Base-by-base conservation (phyloP, 2,113 vertebrate species). In the Pimephales promelas region DNA sequence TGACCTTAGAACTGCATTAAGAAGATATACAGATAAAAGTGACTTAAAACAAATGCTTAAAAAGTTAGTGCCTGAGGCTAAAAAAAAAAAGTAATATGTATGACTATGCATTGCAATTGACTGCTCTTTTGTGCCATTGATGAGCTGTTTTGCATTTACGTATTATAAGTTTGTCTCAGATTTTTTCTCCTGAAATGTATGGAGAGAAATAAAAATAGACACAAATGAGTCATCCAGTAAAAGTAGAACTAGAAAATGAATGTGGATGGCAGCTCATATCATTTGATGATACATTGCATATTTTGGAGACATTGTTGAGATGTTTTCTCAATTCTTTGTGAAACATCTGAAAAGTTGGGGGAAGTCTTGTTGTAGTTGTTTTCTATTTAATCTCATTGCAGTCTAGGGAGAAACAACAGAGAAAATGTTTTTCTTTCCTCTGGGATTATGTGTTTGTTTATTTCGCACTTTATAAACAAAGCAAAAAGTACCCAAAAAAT, bases 401-500 rank as follows among this genome's bases (percentile, higher is more conserved):
- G 31, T 34, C 16, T 34, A 4, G 62, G 62, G 31, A 20, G 62
- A 66, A 66, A 66, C 62, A 66, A 20, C 16, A 20, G 18, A 20
- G 31, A 20, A 20, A 9, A 3, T 18, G 34, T 66, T 74, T 28
- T 26, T 52, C 5, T 36, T 40, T n/a, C 14, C n/a, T 70, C 16
- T 59, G 28, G 20, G 49, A 76, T 5, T 28, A 18, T 59, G 40
- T 40, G 22, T 36, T 40, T 61, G 40, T 40, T 9, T 64, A 18
- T 62, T 75, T 62, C 2, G 22, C 56, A 34, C 36, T 74, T 62
- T 20, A 70, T 68, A 64, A 43, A 79, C 52, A n/a, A 74, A 80
- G 43, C n/a, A 40, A 36, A 49, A 81, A 54, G 24, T 76, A 52
- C 47, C 68, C 73, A 75, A 75, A 80, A 75, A 75, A 80, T 62